phyloP scores from a whole-genome alignment of 64 coral and sea anemone species.

The Hydrozoanthus tunicans region DNA sequence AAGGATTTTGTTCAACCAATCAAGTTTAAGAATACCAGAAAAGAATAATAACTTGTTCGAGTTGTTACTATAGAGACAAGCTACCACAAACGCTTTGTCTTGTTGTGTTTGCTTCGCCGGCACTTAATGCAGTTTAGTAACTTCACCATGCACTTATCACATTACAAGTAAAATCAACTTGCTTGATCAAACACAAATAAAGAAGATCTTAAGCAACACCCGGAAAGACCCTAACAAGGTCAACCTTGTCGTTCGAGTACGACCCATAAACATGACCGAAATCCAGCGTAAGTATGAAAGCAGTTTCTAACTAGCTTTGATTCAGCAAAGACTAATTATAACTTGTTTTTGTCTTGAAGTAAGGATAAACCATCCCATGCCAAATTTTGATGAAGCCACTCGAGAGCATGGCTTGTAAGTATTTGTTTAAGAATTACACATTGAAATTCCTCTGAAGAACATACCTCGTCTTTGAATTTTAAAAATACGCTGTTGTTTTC shows the following conservation, averaged over 20 bases:
- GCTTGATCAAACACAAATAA: neutral
- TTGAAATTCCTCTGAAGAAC: neutral
- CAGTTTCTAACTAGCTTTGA: neutral
- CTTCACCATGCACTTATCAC: no score
- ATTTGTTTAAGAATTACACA: constrained; percentile 20
- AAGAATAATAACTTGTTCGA: constrained; percentile 8
- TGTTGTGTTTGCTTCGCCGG: neutral
- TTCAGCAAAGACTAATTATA: neutral
- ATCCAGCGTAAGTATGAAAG: constrained; percentile 32
- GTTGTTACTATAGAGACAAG: constrained; percentile 59
- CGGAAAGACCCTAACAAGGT: neutral
- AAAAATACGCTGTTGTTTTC: neutral
- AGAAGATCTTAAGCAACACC: neutral
- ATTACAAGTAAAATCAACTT: neutral
- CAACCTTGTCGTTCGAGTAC: neutral
- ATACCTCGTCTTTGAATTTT: neutral
- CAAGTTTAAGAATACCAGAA: neutral
- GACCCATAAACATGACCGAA: constrained; percentile 23
- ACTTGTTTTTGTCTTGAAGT: constrained; percentile 30
- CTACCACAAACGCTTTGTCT: constrained; percentile 33
- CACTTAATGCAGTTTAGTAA: constrained; percentile 4
- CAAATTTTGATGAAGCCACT: constrained; percentile 41
- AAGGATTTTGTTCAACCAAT: constrained; percentile 31
- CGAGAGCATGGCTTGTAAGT: constrained; percentile 54
- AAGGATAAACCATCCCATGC: constrained; percentile 53